Evolutionary conservation across 2,888 invertebrate genomes (phyloP), one percentile per base, ranked within the genome.

Genomic region (Sympetrum striolatum): DNA sequence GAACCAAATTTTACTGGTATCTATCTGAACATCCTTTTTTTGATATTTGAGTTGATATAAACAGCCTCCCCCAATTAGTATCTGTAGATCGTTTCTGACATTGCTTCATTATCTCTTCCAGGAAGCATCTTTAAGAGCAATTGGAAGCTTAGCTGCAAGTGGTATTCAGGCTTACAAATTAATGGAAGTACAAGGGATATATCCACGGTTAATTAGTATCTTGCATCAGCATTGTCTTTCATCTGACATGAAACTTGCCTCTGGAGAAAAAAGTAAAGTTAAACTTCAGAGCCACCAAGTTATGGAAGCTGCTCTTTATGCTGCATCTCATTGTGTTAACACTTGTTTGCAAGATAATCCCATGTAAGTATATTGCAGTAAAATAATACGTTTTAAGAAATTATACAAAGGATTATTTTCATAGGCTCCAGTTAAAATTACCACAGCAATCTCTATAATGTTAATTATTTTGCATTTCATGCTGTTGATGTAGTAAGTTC

Each of bases 281-380:
- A 64, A 86, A 86, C 18, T 60, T 18, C 86, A 86, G 37, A 37
- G 37, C 31, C 18, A 60, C n/a, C 58, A 37, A 86, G 37, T 86
- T 5, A 64, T 86, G 6, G 86, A 86, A 48, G 86, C 94, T 1
- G 91, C 93, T 15, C 91, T 93, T 48, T 94, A 94, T 90, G 92
- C 93, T 4, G 91, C 92, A 15, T 91, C 93, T 90, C 93, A 93
- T 48, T 93, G 92, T 37, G 91, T 93, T 2, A 91, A 91, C 90
- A 91, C 91, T 44, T 93, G 93, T 37, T 64, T 86, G 81, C 92
- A 91, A 80, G 35, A 92, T 90, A n/a, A 91, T 6, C 92, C 93
- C 44, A 90, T 91, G 94, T 94, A 92, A 92, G 92, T 6, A 8
- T 44, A 3, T 44, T 44, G 44, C 44, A 44, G 44, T 44, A 44